phyloP scores from a whole-genome alignment of 1,140 invertebrate genomes.

The Oryzaephilus surinamensis region DNA sequence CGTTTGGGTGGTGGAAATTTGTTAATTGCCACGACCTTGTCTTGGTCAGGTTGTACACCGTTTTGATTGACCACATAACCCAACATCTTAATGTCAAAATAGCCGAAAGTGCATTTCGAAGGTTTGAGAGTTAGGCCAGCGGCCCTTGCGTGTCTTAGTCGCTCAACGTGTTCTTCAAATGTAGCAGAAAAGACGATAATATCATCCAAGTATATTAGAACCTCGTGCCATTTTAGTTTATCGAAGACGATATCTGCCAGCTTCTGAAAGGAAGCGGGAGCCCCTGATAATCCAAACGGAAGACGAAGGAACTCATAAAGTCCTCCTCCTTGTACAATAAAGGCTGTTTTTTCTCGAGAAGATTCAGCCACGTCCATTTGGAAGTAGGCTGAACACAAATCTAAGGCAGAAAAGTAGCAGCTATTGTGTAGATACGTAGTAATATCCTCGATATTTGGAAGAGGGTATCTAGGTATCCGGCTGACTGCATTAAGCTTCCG shows the following conservation, averaged over 20 bases:
- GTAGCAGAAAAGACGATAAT: conserved; percentile 5
- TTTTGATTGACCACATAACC: not conserved
- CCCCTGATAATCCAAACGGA: conserved; percentile 20
- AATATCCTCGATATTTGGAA: not conserved
- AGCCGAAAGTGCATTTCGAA: not conserved
- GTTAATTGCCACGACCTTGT: conserved; percentile 1
- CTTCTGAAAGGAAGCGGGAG: conserved; percentile 15
- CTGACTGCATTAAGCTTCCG: conserved; percentile 6
- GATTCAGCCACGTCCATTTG: conserved; percentile 23
- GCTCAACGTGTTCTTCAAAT: conserved; percentile 4
- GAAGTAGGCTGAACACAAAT: conserved; percentile 40
- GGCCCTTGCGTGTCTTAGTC: not conserved
- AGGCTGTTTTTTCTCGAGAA: not conserved
- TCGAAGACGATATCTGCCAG: conserved; percentile 4
- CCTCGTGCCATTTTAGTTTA: conserved; percentile 6
- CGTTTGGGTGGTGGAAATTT: conserved; percentile 4
- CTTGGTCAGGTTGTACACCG: not conserved
- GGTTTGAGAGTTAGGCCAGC: conserved; percentile 2
- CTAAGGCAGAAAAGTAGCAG: conserved; percentile 20
- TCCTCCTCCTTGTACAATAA: not conserved
- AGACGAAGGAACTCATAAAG: conserved; percentile 6
- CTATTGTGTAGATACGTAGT: not conserved
- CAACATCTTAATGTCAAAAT: conserved; percentile 2
- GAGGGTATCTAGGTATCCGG: not conserved
- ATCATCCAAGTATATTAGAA: conserved; percentile 10